Conservation (phyloP, 2,888 invertebrate genomes). For the Lycaena phlaeas region DNA sequence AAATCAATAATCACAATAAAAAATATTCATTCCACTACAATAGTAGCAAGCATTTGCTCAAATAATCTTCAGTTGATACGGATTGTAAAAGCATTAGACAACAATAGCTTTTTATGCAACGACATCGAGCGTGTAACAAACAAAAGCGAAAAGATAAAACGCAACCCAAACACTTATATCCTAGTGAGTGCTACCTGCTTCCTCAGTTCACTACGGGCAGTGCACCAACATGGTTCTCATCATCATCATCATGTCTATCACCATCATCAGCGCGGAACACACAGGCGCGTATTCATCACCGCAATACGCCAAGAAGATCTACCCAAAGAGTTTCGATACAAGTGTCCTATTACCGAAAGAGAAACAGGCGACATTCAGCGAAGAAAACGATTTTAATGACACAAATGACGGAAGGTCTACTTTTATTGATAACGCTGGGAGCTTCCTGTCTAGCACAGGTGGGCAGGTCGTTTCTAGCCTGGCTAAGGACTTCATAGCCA, state of each 20-base stretch:
- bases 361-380: conserved; percentile 36
- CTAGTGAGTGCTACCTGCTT: conserved; percentile 45
- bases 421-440: conserved; percentile 52
- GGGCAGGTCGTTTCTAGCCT: conserved; percentile 72
- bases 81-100: conserved; percentile 22
- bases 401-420: conserved; percentile 46
- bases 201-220: conserved; percentile 25
- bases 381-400: conserved; percentile 37
- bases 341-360: conserved; percentile 50
- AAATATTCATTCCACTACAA: conserved; percentile 8
- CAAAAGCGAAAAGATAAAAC: conserved; percentile 67
- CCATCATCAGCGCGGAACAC: conserved; percentile 40
- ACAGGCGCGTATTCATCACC: conserved; percentile 68
- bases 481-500: conserved; percentile 78
- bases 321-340: conserved; percentile 43
- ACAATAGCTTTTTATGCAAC: conserved; percentile 63
- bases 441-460: conserved; percentile 53
- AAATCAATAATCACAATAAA: not conserved
- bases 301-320: conserved; percentile 67
- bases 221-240: conserved; percentile 44
- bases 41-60: not conserved
- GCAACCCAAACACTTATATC: conserved; percentile 37
- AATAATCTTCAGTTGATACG: not conserved
- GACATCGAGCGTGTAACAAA: conserved; percentile 71
- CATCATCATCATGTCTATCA: conserved; percentile 28